A percentile compares a stretch with the other conserved stretches of the same genome.
Conservation (phyloP, 2,888 invertebrate genomes). For the Epistrophella euchroma region DNA sequence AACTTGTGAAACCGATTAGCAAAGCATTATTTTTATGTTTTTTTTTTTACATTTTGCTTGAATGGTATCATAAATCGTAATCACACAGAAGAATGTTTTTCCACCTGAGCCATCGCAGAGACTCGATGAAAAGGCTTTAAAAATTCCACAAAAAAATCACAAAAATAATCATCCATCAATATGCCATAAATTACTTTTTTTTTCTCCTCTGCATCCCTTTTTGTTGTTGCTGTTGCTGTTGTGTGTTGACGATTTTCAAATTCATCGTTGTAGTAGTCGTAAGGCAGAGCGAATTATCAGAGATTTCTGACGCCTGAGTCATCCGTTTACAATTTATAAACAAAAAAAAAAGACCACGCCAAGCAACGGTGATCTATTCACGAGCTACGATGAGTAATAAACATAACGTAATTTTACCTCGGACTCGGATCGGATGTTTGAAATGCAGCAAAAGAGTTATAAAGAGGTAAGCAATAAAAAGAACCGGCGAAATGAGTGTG, state of each 20-base stretch:
- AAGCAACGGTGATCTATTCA: slow-evolving; percentile 68
- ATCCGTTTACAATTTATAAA: slow-evolving; percentile 43
- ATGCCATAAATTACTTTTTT: slow-evolving; percentile 61
- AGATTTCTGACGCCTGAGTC: slow-evolving; percentile 54
- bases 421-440: slow-evolving; percentile 36
- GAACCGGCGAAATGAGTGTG: slow-evolving; percentile 39
- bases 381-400: slow-evolving; percentile 65
- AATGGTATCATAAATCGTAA: slow-evolving; percentile 49
- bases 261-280: neutral
- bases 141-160: slow-evolving; percentile 55
- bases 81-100: slow-evolving; percentile 33
- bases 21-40: slow-evolving; percentile 7
- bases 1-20: slow-evolving; percentile 54
- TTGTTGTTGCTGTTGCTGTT: neutral
- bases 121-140: slow-evolving; percentile 14
- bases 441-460: slow-evolving; percentile 32
- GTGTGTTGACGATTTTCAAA: slow-evolving; percentile 31
- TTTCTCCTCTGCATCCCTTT: slow-evolving; percentile 21
- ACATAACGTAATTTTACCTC: slow-evolving; percentile 51
- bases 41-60: neutral
- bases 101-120: slow-evolving; percentile 36
- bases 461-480: slow-evolving; percentile 2
- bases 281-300: slow-evolving; percentile 33
- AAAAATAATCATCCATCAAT: slow-evolving; percentile 59
- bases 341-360: slow-evolving; percentile 55